These are phyloP conservation scores for Sturnira hondurensis DNA, from an alignment of 2,113 vertebrate species.

Conservation along the genomic window DNA sequence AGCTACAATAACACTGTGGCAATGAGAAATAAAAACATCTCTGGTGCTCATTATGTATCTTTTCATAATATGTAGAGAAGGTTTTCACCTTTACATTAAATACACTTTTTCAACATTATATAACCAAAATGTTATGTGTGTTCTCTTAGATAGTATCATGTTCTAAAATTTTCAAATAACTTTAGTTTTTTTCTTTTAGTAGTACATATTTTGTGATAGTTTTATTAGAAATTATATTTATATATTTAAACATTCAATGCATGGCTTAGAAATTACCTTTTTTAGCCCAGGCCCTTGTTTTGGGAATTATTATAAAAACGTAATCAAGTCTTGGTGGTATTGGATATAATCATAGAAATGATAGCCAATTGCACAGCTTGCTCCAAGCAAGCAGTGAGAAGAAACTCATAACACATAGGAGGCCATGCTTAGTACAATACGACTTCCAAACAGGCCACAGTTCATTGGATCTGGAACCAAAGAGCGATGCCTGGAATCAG, in stretches of 20 bases:
- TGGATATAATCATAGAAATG: neutral
- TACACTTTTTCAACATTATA: neutral
- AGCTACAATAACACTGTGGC: neutral
- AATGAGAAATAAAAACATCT: neutral
- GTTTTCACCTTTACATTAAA: neutral
- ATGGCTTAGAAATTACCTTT: neutral
- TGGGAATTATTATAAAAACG: conserved; percentile 18
- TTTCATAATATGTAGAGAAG: neutral
- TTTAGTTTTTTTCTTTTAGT: neutral
- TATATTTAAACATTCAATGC: neutral
- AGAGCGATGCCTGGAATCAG: neutral
- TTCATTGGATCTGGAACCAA: neutral
- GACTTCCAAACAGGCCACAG: neutral
- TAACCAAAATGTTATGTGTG: neutral
- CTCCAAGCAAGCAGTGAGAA: neutral
- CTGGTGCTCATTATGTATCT: neutral
- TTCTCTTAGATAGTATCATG: neutral
- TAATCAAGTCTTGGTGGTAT: neutral
- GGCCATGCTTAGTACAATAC: neutral
- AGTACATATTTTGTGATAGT: neutral
- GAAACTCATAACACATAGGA: neutral
- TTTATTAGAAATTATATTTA: neutral
- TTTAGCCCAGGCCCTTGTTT: neutral
- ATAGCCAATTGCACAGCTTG: neutral
- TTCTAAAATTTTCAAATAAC: neutral